Evolutionary conservation across 1,140 invertebrate genomes (phyloP).

Genomic region (Aphelenchoides avenae): DNA sequence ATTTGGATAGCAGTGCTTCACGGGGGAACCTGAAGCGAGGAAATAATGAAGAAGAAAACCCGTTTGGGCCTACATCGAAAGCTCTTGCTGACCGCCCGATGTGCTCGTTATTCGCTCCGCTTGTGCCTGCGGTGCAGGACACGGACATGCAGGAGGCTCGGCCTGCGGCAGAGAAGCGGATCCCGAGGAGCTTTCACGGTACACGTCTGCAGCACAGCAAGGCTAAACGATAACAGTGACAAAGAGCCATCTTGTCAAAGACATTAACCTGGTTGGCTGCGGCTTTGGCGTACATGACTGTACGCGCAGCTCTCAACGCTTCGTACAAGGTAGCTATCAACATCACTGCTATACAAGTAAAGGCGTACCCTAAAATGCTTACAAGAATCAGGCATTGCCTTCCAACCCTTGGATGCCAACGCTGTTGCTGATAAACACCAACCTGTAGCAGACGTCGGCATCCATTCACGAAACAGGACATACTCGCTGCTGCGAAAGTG

Average conservation of each 20-base stretch:
- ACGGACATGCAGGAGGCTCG: not conserved
- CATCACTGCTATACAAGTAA: not conserved
- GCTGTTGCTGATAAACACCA: not conserved
- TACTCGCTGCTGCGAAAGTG: slow-evolving; percentile 42
- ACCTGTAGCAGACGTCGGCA: slow-evolving; percentile 32
- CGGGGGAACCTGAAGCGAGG: slow-evolving; percentile 16
- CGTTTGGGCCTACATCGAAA: too few species aligned
- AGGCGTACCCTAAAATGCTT: slow-evolving; percentile 1
- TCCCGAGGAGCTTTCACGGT: too few species aligned
- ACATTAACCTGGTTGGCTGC: too few species aligned
- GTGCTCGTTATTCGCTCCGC: too few species aligned
- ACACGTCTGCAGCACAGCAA: too few species aligned
- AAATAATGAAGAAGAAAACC: too few species aligned
- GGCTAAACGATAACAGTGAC: too few species aligned
- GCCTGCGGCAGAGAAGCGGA: not conserved
- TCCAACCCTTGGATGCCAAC: too few species aligned
- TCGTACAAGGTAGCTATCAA: not conserved
- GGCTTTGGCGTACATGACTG: not conserved
- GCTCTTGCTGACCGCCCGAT: too few species aligned
- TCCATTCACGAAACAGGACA: slow-evolving; percentile 42
- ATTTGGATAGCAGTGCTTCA: slow-evolving; percentile 10
- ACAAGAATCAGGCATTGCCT: not conserved
- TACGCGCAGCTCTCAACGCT: not conserved
- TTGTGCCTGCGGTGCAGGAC: slow-evolving; percentile 1
- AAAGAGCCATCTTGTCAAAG: too few species aligned